Evolutionary conservation across 2,797 vertebrate genomes (phyloP), one percentile per base, ranked within the genome.

Genomic region (Alosa sapidissima): DNA sequence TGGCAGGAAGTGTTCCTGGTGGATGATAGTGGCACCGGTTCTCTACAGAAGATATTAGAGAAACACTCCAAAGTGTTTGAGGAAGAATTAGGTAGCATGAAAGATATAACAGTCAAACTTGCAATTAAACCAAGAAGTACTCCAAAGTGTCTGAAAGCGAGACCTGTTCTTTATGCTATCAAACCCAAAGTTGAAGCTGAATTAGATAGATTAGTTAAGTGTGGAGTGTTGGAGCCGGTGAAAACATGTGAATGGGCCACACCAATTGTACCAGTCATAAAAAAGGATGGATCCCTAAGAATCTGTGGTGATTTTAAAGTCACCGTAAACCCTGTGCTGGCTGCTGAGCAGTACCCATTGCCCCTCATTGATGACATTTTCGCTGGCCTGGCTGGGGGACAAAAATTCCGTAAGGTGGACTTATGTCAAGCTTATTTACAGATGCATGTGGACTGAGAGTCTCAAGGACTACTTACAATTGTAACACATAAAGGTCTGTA

Each of bases 251-350:
- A 89, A 0, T 86, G 85, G 81, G 81, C 86, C 8, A 87, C 83
- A 24, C 86, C 81, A 0, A 82, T 81, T 60, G 87, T 85, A 28
- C 85, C 81, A 28, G 85, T 88, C 5, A 86, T 82, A 28, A 86
- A 85, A 48, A 87, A 85, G 21, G 81, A 84, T 49, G 82, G 78
- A 2, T 24, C 72, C 9, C 52, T 19, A 36, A 87, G 82, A 9
- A 85, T 86, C 16, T 87, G 85, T 83, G 83, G 83, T 41, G 84
- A 87, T 52, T 89, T 87, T 78, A 86, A 86, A 33, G 84, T 87
- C 10, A 87, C 81, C 4, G 60, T 87, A 1, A 89, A 89, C 72
- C 68, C 81, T 36, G 65, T 82, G 21, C n/a, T 88, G 13, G 24
- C 7, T 2, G 5, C 48, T 28, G 84, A 89, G 52, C 65, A 89